Base-by-base conservation (phyloP, 2,888 invertebrate species). In the Rhagophthalmus giganteus region DNA sequence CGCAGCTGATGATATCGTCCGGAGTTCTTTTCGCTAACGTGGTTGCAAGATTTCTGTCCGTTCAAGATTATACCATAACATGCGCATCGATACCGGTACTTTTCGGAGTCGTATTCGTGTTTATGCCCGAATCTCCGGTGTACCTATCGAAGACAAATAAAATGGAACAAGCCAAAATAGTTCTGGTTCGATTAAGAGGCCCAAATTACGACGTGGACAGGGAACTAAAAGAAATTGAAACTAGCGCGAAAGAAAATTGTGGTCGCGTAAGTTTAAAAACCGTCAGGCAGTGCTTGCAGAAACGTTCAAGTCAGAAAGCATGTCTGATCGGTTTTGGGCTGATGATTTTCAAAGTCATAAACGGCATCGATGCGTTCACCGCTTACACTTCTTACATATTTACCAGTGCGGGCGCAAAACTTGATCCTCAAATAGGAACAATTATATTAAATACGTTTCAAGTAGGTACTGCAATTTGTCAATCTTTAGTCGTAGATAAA, bases 101-200 rank as follows among this genome's bases (percentile, higher is more conserved):
- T 2, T 86, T 88, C 59, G 83, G 83, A 0, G 57, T 76, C 0
- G 72, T 86, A 1, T 87, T 90, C 71, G 78, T 85, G 60, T 86
- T 87, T 61, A 87, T 92, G 83, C 94, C 92, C 0, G 94, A 94
- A 71, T 83, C 88, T n/a, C 93, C 94, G 0, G 81, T 81, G 30
- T 88, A 79, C 68, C 77, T 84, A 58, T 78, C 88, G 51, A 75
- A 78, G 20, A 85, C 83, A 64, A 79, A 79, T 5, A 76, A 78
- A 25, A 74, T 80, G 10, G 79, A 82, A 1, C 82, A 82, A 33
- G 92, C 92, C 0, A 76, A 81, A 2, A 74, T 80, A 28, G 81
- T 89, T 0, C 73, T 93, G 50, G 71, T 81, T 47, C 83, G 79
- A 74, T 76, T 94, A 14, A 81, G 92, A 10, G 90, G 91, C 1